Conservation (phyloP, 2,113 vertebrate species). For the Xiphophorus couchianus region DNA sequence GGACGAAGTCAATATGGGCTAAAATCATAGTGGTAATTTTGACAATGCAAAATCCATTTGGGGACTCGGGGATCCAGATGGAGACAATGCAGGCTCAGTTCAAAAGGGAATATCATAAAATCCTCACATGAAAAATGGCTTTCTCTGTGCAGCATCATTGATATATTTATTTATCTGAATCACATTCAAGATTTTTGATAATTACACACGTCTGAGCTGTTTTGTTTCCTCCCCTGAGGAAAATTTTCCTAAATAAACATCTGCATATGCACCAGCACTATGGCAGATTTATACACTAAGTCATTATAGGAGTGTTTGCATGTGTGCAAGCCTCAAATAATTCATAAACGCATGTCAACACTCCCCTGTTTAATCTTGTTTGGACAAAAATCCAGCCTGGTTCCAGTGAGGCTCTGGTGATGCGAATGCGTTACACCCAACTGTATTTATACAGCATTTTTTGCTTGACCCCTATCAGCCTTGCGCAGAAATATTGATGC, state of each 20-base stretch:
- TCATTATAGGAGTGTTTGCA: slow-evolving; percentile 53
- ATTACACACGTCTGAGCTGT: slow-evolving; percentile 3
- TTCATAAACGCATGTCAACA: slow-evolving; percentile 57
- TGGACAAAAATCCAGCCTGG: slow-evolving; percentile 62
- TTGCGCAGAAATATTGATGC: slow-evolving; percentile 29
- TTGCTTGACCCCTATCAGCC: slow-evolving; percentile 15
- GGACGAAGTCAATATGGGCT: slow-evolving; percentile 56
- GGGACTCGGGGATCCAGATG: slow-evolving; percentile 49
- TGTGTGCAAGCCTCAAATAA: slow-evolving; percentile 42
- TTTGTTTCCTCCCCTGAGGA: neutral
- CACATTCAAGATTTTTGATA: slow-evolving; percentile 8
- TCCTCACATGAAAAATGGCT: slow-evolving; percentile 12
- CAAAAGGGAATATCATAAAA: slow-evolving; percentile 32
- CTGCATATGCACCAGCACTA: slow-evolving; percentile 12
- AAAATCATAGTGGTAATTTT: slow-evolving; percentile 63
- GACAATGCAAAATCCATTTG: slow-evolving; percentile 64
- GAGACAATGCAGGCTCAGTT: slow-evolving; percentile 34
- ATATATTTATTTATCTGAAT: slow-evolving; percentile 14
- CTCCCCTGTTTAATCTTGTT: slow-evolving; percentile 60
- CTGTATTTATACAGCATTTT: slow-evolving; percentile 18
- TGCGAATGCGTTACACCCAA: slow-evolving; percentile 14
- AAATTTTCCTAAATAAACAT: slow-evolving; percentile 18
- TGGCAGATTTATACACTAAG: slow-evolving; percentile 39
- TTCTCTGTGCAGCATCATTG: slow-evolving; percentile 19
- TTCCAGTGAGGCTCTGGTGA: slow-evolving; percentile 37